Conservation (phyloP, 2,888 invertebrate genomes). For the Smittia sp. region DNA sequence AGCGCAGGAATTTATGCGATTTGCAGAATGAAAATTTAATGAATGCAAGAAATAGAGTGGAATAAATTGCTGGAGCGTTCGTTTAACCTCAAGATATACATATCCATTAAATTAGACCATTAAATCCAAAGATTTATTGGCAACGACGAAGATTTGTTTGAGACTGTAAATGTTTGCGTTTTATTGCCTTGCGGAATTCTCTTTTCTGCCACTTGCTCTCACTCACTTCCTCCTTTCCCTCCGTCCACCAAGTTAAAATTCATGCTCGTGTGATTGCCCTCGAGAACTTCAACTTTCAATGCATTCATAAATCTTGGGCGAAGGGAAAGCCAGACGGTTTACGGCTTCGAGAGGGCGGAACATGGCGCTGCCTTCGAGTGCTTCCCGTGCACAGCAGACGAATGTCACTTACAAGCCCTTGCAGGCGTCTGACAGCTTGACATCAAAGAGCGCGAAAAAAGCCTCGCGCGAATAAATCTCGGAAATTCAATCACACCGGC, state of each 20-base stretch:
- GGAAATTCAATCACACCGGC: not conserved
- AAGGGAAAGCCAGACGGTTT: no score
- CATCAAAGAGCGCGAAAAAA: not conserved
- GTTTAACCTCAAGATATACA: constrained; percentile 38
- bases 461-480: not conserved
- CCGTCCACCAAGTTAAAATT: constrained; percentile 7
- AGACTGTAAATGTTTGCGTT: constrained; percentile 40
- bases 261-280: constrained; percentile 14
- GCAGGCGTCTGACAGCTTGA: not conserved
- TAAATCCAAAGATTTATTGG: constrained; percentile 41
- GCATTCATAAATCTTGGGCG: constrained; percentile 1
- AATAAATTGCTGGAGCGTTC: constrained; percentile 37
- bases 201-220: not conserved
- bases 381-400: no score
- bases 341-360: no score
- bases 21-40: constrained; percentile 34
- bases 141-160: constrained; percentile 40
- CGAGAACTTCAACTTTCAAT: not conserved
- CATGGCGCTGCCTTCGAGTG: no score
- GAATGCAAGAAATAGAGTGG: constrained; percentile 40
- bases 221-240: not conserved
- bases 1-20: constrained; percentile 1
- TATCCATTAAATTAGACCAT: constrained; percentile 41
- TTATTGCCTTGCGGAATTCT: constrained; percentile 32
- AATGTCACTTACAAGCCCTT: no score